Base-by-base conservation (phyloP, 2,888 invertebrate genomes). In the Hemistola chrysoprasaria region DNA sequence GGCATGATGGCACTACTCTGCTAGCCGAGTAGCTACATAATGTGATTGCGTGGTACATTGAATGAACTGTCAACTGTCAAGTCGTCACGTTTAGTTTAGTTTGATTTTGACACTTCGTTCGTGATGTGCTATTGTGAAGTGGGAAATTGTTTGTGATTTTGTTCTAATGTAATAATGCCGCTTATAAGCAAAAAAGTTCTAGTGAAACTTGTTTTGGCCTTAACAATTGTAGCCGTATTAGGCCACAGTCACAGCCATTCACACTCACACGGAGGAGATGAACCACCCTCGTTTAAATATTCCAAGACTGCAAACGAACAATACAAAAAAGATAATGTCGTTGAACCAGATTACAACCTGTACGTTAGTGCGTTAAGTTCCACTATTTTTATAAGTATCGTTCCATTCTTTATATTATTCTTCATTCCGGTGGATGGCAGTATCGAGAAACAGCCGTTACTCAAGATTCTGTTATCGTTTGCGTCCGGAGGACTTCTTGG, bases 401-500 rank as follows among this genome's bases (percentile, higher is more conserved):
- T 97, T 3, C 99, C 99, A 0, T 98, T 97, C 72, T 89, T 99
- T 27, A 94, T 99, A 51, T 90, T 99, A 3, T 95, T 97, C 68
- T 92, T 98, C 47, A 97, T 99, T 60, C 98, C 98, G 0, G 89
- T 99, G 38, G 96, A 98, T 65, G 95, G 95, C 50, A 93, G 93
- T 16, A 92, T 93, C 38, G 94, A 95, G 63, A 95, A 96, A 74
- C 93, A 96, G 74, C 95, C 97, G 0, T 85, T 97, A 23, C 86
- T 99, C 4, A 99, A 98, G 85, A 92, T 98, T 44, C 90, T 98
- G 30, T 80, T 98, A 28, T 96, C 97, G 8, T 98, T 98, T 82
- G 98, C 98, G 0, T 97, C 98, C 1, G 97, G 98, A 26, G 97
- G 99, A 28, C 90, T 99, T 7, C 90, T 99, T 0, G 99, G 99